Evolutionary conservation across 2,113 vertebrate species (phyloP).

Genomic region (Sardina pilchardus): DNA sequence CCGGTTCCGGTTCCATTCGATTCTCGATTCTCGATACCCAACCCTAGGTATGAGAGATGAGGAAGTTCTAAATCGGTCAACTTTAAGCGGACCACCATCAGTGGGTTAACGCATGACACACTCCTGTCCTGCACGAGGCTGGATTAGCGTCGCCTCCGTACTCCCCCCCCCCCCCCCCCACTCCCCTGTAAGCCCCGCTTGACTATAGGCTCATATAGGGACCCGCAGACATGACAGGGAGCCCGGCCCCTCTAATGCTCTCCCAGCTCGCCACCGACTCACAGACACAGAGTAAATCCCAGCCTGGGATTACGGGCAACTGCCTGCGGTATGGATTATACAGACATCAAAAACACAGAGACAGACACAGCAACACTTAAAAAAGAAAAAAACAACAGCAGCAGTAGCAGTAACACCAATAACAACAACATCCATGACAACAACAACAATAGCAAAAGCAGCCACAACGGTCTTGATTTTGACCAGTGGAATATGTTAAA

Average conservation of each 20-base stretch:
- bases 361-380: background rate
- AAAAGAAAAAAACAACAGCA: slow-evolving; percentile 8
- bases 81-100: background rate
- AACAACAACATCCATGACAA: background rate
- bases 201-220: background rate
- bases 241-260: slow-evolving; percentile 26
- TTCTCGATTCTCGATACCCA: too few relatives aligned
- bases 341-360: slow-evolving; percentile 18
- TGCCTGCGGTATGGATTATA: slow-evolving; percentile 35
- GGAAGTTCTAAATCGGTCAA: background rate
- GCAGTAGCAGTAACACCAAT: background rate
- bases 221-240: background rate
- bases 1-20: too few relatives aligned
- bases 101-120: background rate
- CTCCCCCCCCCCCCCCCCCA: background rate
- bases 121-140: background rate
- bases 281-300: slow-evolving; percentile 37
- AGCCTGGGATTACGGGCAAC: slow-evolving; percentile 33
- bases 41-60: too few relatives aligned
- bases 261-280: background rate
- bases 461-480: slow-evolving; percentile 26
- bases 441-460: background rate
- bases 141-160: background rate
- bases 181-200: background rate
- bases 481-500: background rate